Conservation (phyloP, 2,797 vertebrate genomes). For the Ctenopoma kingsleyae region DNA sequence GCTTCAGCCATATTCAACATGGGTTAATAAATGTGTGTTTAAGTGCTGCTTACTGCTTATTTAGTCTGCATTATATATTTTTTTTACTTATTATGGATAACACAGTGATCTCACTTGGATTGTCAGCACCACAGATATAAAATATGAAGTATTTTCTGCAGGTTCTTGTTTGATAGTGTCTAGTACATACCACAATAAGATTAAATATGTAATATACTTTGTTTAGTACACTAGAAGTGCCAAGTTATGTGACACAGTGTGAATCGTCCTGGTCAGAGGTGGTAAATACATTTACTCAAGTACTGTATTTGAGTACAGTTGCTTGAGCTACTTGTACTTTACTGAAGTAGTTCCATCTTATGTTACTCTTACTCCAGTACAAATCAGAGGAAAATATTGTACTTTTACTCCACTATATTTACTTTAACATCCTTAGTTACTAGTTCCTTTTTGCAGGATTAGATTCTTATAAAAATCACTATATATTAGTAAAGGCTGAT, state of each 20-base stretch:
- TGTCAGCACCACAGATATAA: not conserved
- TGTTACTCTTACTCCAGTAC: too few species aligned
- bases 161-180: not conserved
- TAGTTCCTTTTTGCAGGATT: too few species aligned
- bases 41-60: slow-evolving; percentile 17
- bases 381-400: too few species aligned
- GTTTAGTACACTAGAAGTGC: slow-evolving; percentile 7
- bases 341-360: too few species aligned
- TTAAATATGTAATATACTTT: not conserved
- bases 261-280: slow-evolving; percentile 31
- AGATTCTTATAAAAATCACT: too few species aligned
- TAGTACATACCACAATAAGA: not conserved
- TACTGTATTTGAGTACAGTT: too few species aligned
- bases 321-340: too few species aligned
- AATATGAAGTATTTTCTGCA: not conserved
- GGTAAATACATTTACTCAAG: too few species aligned
- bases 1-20: not conserved
- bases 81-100: not conserved
- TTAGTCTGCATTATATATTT: slow-evolving; percentile 21
- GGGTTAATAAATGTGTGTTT: not conserved
- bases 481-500: too few species aligned
- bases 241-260: slow-evolving; percentile 12
- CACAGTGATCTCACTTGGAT: not conserved
- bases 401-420: too few species aligned
- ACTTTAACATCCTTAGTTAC: too few species aligned